Percentiles rank a stretch among this genome's conserved stretches.
Evolutionary conservation across 2,113 vertebrate genomes (phyloP).

Genomic region (Leptocoma aspasia): DNA sequence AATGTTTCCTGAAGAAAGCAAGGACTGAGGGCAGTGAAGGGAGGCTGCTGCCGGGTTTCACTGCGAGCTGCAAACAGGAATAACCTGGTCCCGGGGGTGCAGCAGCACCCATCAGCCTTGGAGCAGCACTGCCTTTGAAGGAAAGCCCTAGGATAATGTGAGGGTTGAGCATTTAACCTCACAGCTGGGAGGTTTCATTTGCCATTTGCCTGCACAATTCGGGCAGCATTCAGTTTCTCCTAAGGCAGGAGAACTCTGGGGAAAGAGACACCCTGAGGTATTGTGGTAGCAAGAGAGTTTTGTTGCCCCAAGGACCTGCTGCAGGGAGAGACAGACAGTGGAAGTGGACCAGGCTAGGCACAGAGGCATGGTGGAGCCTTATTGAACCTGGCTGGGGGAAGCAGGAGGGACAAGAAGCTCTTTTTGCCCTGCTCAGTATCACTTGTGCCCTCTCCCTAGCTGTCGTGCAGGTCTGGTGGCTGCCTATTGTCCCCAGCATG

Average conservation of each 20-base stretch:
- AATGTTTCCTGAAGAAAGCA: not conserved
- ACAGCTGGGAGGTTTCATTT: not conserved
- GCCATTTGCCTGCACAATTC: not conserved
- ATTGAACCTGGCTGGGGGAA: not conserved
- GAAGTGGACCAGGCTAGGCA: not conserved
- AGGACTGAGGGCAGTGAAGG: not conserved
- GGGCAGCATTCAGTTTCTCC: not conserved
- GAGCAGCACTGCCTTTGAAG: not conserved
- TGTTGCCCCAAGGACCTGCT: not conserved
- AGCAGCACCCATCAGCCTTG: fast-evolving
- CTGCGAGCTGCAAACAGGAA: not conserved
- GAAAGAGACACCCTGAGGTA: not conserved
- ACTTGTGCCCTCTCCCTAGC: fast-evolving
- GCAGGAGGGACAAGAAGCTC: not conserved
- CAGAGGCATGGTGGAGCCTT: not conserved
- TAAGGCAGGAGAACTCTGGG: not conserved
- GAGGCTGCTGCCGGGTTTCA: not conserved
- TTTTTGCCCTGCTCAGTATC: not conserved
- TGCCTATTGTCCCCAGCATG: fast-evolving
- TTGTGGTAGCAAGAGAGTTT: not conserved
- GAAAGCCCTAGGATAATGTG: not conserved
- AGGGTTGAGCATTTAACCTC: not conserved
- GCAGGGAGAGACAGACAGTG: not conserved
- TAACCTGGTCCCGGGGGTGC: fast-evolving
- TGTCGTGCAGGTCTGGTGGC: fast-evolving